phyloP scores from a whole-genome alignment of 2,888 invertebrate species.

The Deilephila elpenor region DNA sequence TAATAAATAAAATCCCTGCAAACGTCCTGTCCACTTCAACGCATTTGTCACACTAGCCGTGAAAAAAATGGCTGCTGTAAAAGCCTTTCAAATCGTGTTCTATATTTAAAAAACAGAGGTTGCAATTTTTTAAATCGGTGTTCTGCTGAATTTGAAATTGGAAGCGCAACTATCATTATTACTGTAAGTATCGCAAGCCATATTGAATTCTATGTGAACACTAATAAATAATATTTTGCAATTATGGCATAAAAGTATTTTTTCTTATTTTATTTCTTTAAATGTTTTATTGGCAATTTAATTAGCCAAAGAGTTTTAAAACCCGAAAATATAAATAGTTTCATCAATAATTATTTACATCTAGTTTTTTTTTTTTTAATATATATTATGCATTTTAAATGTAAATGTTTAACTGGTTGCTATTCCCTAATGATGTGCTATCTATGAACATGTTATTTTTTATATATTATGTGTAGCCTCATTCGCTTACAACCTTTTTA shows the following conservation, averaged over 20 bases:
- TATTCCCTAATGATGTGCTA: too few species aligned
- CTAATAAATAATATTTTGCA: background rate
- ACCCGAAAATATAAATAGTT: background rate
- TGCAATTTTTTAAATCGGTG: background rate
- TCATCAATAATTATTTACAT: too few species aligned
- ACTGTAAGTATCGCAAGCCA: background rate
- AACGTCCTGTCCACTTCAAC: background rate
- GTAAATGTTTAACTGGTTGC: too few species aligned
- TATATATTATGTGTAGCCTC: too few species aligned
- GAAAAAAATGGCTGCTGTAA: background rate
- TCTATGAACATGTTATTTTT: too few species aligned
- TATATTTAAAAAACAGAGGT: background rate
- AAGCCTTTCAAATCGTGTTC: background rate
- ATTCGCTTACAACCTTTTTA: too few species aligned
- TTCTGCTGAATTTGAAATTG: conserved; percentile 18
- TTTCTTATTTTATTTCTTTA: background rate
- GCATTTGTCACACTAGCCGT: background rate
- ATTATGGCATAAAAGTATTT: too few species aligned
- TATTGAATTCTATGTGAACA: background rate
- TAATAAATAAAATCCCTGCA: background rate
- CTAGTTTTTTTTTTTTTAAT: too few species aligned
- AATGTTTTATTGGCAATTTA: background rate
- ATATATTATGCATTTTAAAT: too few species aligned
- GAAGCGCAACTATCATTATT: background rate
- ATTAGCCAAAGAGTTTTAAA: background rate